These are phyloP conservation scores for Pseudachorutes palmiensis DNA, from an alignment of 1,140 invertebrate genomes.

Conservation along the genomic window DNA sequence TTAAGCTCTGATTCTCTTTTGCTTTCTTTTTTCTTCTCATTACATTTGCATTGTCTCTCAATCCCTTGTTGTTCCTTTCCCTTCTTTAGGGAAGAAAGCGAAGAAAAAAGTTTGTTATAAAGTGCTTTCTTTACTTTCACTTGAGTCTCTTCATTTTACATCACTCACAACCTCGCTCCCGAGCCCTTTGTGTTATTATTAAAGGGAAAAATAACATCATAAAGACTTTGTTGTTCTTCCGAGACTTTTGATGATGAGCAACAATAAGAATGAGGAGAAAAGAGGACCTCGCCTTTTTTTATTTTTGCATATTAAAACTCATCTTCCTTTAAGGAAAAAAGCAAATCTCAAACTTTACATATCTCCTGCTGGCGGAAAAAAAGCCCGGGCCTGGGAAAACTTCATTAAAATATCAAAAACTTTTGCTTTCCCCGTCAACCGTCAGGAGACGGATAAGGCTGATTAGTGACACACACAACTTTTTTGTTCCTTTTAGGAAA, in stretches of 20 bases:
- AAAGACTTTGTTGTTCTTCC: constrained; percentile 9
- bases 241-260: constrained; percentile 10
- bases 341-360: neutral
- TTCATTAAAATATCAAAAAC: constrained; percentile 35
- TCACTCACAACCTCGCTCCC: constrained; percentile 5
- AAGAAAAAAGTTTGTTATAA: constrained; percentile 16
- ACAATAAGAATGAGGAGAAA: constrained; percentile 5
- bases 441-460: constrained; percentile 16
- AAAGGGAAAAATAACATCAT: constrained; percentile 13
- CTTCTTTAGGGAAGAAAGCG: constrained; percentile 2
- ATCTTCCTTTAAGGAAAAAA: neutral
- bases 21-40: constrained; percentile 21
- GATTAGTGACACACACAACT: constrained; percentile 13
- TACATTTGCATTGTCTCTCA: constrained; percentile 1
- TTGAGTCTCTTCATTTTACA: neutral
- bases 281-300: neutral
- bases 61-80: neutral
- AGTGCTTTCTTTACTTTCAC: constrained; percentile 9
- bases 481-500: constrained; percentile 16
- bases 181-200: constrained; percentile 9
- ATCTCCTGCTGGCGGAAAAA: constrained; percentile 14
- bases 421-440: constrained; percentile 9
- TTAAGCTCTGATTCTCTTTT: constrained; percentile 20
- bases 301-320: constrained; percentile 8
- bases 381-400: constrained; percentile 24